Conservation (phyloP, 2,888 invertebrate genomes). For the Drosophila merina region DNA sequence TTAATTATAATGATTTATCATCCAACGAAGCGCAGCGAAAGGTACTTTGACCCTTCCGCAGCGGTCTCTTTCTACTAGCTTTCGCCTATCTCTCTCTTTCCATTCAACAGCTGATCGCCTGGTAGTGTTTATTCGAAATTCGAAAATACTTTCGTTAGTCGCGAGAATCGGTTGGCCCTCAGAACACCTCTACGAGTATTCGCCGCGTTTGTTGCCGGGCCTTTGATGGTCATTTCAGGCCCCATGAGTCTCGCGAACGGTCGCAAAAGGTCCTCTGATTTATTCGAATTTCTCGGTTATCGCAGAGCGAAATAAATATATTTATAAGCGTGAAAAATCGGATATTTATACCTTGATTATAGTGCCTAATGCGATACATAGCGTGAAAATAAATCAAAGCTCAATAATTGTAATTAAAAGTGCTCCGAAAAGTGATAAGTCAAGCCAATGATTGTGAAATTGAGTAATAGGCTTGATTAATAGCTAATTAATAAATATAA, state of each 20-base stretch:
- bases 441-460: background rate
- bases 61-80: conserved; percentile 5
- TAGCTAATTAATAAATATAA: background rate
- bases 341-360: background rate
- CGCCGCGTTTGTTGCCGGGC: conserved; percentile 31
- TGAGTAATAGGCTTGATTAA: background rate
- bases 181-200: conserved; percentile 13
- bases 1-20: conserved; percentile 35
- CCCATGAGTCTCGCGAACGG: conserved; percentile 29
- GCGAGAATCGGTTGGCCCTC: conserved; percentile 37
- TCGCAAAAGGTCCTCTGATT: conserved; percentile 18
- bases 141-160: conserved; percentile 52
- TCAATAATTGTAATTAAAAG: background rate
- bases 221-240: conserved; percentile 41
- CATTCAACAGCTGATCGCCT: conserved; percentile 36
- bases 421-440: background rate
- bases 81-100: conserved; percentile 3
- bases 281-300: background rate
- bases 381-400: background rate
- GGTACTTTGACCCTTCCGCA: conserved; percentile 39
- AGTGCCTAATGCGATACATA: background rate
- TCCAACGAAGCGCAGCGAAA: conserved; percentile 25
- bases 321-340: conserved; percentile 1
- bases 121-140: conserved; percentile 39
- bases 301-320: conserved; percentile 2